Conservation (phyloP, 2,888 invertebrate genomes). For the Meiosimyza platycephala region DNA sequence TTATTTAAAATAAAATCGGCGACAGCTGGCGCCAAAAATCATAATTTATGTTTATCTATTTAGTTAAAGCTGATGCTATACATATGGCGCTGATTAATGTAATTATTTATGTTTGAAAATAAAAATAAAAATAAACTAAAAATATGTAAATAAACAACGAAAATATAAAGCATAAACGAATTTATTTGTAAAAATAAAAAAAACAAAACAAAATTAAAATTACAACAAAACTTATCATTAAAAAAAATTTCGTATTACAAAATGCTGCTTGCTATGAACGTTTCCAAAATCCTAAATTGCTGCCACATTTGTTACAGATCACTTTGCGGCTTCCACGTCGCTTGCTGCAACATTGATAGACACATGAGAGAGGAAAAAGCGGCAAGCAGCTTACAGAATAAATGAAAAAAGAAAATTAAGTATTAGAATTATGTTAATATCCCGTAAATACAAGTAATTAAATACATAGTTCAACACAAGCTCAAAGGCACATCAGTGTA, state of each 20-base stretch:
- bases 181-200: neutral
- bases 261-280: conserved; percentile 43
- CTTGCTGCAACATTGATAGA: conserved; percentile 53
- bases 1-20: no score
- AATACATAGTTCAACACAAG: no score
- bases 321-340: conserved; percentile 54
- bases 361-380: conserved; percentile 49
- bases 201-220: neutral
- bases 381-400: conserved; percentile 53
- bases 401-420: neutral
- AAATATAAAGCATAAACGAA: neutral
- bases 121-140: neutral
- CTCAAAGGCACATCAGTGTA: no score
- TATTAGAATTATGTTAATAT: no score
- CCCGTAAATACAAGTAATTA: no score
- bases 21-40: no score
- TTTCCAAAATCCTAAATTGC: conserved; percentile 57
- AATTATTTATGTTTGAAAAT: neutral
- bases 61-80: no score
- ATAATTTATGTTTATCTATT: no score
- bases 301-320: conserved; percentile 57
- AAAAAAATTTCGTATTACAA: neutral
- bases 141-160: neutral
- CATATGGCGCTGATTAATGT: no score
- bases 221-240: neutral